phyloP scores from a whole-genome alignment of 2,797 vertebrate genomes.

The Thripadectes ignobilis region DNA sequence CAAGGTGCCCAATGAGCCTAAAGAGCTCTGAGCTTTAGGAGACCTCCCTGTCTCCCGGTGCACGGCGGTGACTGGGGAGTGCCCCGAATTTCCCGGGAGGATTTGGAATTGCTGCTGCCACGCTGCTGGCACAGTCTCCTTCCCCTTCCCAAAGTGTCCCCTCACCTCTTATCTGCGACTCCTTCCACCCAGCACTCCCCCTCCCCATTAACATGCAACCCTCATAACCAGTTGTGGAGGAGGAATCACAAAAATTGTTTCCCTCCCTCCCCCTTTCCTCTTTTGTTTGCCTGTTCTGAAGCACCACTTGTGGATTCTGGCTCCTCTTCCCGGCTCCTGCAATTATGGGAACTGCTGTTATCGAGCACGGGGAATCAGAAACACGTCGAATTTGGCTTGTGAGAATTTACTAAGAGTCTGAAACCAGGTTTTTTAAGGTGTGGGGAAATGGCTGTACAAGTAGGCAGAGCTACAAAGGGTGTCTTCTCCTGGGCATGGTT shows the following conservation, averaged over 20 bases:
- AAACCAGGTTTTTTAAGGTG: not conserved
- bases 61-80: fast-evolving
- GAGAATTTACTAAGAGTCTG: not conserved
- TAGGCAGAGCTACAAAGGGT: not conserved
- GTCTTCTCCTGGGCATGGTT: not conserved
- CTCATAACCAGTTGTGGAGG: fast-evolving
- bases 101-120: not conserved
- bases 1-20: slow-evolving; percentile 25
- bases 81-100: not conserved
- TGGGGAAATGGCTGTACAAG: not conserved
- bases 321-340: not conserved
- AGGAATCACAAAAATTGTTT: not conserved
- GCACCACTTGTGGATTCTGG: not conserved
- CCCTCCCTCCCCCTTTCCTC: not conserved
- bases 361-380: not conserved
- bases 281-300: not conserved
- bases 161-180: not conserved
- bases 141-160: not conserved
- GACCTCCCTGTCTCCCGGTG: not conserved
- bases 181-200: not conserved
- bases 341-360: not conserved
- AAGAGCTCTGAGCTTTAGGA: not conserved
- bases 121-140: not conserved
- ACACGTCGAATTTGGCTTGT: not conserved
- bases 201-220: not conserved